Evolutionary conservation across 2,113 vertebrate genomes (phyloP), one percentile per base, ranked within the genome.

Genomic region (Vidua chalybeata): DNA sequence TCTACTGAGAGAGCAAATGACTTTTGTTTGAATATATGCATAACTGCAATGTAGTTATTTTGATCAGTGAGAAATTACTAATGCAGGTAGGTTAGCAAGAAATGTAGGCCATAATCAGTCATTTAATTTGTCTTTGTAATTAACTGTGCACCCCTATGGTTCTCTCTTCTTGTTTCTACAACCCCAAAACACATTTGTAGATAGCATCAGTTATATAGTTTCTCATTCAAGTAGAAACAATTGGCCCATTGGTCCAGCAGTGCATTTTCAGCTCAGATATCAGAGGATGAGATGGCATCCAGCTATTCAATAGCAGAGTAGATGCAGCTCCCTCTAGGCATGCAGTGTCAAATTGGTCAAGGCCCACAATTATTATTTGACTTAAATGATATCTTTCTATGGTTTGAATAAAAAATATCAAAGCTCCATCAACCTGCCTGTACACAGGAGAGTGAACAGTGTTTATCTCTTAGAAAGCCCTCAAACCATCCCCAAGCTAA

Each of bases 21-120:
- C 92, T 97, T 97, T 87, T 67, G 68, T 97, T 96, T 94, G 86
- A 87, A 97, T 96, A 76, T 75, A 94, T 89, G 92, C 92, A 97
- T 97, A 98, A 93, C 67, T 94, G 91, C 91, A 84, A 86, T 76
- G 67, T 97, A 97, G 98, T 98, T 98, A 97, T 96, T 97, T 89
- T 95, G 85, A 94, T 94, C 91, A 87, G 73, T 97, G 95, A 94
- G 97, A 98, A 97, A 94, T 94, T 93, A 67, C 66, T 73, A 91
- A 66, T 80, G 93, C 72, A 80, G 94, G 97, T 72, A 87, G 96
- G 97, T 95, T 89, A 96, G 73, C 79, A 84, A 84, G 75, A 98
- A 94, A 94, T 94, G 87, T 87, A 93, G 94, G 83, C 83, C 91
- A 97, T 93, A 98, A 97, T 68, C 26, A 31, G 54, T 48, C 94